phyloP scores from a whole-genome alignment of 2,888 invertebrate genomes.

The Cabera pusaria region DNA sequence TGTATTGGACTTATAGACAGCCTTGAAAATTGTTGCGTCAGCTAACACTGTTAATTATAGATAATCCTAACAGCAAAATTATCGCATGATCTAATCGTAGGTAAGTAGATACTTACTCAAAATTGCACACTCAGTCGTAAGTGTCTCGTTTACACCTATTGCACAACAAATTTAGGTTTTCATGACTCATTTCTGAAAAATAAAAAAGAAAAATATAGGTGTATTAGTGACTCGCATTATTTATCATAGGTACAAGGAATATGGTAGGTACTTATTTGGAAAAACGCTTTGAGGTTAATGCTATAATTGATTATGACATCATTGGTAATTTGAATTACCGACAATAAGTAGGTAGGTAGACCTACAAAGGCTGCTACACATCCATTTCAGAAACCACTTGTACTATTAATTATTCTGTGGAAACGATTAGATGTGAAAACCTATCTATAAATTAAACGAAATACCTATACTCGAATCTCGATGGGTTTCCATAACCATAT shows the following conservation, averaged over 20 bases:
- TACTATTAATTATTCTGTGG: no score
- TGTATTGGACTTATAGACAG: slow-evolving; percentile 63
- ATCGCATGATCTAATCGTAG: slow-evolving; percentile 18
- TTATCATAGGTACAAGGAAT: no score
- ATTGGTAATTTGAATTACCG: no score
- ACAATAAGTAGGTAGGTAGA: no score
- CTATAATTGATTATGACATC: no score
- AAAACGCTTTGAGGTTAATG: no score
- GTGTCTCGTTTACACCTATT: slow-evolving; percentile 12
- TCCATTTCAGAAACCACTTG: no score
- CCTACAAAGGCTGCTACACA: no score
- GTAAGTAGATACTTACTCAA: no score
- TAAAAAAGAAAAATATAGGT: neutral
- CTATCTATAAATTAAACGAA: slow-evolving; percentile 11
- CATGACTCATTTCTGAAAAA: slow-evolving; percentile 6
- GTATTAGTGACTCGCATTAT: no score
- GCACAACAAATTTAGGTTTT: slow-evolving; percentile 6
- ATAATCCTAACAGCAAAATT: slow-evolving; percentile 8
- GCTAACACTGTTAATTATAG: slow-evolving; percentile 35
- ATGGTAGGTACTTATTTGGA: no score
- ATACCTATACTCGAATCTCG: slow-evolving; percentile 19
- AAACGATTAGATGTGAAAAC: no score
- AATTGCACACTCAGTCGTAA: slow-evolving; percentile 18
- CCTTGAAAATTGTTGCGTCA: slow-evolving; percentile 71
- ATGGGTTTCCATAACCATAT: slow-evolving; percentile 7